Evolutionary conservation across 1,140 invertebrate species (phyloP), one percentile per base, ranked within the genome.

Genomic region (Eriosoma lanigerum): DNA sequence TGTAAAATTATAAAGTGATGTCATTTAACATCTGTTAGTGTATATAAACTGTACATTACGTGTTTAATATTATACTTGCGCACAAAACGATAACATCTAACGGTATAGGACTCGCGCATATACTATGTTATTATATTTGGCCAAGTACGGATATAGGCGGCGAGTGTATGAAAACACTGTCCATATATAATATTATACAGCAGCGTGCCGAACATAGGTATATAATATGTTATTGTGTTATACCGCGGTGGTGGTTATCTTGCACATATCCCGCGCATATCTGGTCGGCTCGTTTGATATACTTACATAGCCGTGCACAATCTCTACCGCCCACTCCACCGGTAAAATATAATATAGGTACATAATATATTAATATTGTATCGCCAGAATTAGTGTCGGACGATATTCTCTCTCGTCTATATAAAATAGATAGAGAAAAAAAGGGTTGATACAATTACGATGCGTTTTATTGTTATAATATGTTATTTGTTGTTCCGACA

Each of bases 401-500:
- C 32, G n/a, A 44, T 44, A 13, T 10, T 8, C 46, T 13, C 46
- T 38, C 32, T 38, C 46, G 4, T 48, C 13, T 48, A 13, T 48
- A 13, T 10, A 38, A 8, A 38, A 62, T 15, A 32, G 62, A 64
- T n/a, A 62, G 15, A 17, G 24, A 62, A 62, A 32, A 68, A 46
- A 68, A 13, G 38, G 64, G 64, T 68, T 68, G 46, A 68, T 46
- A 68, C 46, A 46, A 46, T 21, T 46, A 68, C 38, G 62, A 66
- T n/a, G 62, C 62, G 38, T 24, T 1, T 10, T 48, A 48, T 48
- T 48, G 13, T 48, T 48, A 48, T 48, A 13, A 15, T 48, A 48
- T 44, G 21, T 44, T 68, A 46, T 60, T 60, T 46, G 46, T 68
- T 68, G 64, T 68, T 46, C 64, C 15, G n/a, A 15, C 38, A 38